Evolutionary conservation across 2,113 vertebrate species (phyloP).

Genomic region (Ceyx cyanopectus): DNA sequence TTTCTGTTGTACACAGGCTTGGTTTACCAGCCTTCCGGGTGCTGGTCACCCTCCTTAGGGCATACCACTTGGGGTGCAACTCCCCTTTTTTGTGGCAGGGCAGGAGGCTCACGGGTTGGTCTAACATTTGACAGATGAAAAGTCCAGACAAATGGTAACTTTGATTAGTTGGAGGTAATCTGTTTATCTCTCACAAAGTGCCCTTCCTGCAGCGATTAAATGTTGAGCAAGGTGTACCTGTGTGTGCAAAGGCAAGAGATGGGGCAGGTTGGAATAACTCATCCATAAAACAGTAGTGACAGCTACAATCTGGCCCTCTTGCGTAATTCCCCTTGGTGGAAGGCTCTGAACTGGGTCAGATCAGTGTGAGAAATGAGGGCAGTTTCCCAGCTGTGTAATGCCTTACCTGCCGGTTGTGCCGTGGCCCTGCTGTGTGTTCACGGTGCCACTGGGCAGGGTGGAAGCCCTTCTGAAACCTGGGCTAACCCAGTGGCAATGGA

Average conservation of each 20-base stretch:
- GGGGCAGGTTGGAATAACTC: conserved; percentile 45
- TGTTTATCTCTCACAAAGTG: neutral
- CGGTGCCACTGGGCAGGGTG: neutral
- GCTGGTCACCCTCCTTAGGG: neutral
- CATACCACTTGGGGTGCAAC: neutral
- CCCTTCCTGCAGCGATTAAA: neutral
- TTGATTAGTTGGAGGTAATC: neutral
- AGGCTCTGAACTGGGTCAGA: conserved; percentile 63
- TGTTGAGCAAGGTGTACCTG: fast-evolving
- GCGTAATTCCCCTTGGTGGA: conserved; percentile 68
- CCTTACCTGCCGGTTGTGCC: conserved; percentile 6
- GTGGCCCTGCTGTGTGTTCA: conserved; percentile 12
- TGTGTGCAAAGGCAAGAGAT: neutral
- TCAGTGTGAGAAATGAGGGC: conserved; percentile 54
- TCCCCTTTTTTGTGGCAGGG: neutral
- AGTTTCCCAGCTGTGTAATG: neutral
- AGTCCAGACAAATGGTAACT: neutral
- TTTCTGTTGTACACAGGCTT: neutral
- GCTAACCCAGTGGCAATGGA: neutral
- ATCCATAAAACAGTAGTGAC: conserved; percentile 10
- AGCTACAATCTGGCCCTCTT: conserved; percentile 52
- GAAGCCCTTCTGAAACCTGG: neutral
- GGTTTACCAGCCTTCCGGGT: neutral
- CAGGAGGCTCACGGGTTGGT: neutral
- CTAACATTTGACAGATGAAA: neutral